phyloP scores from a whole-genome alignment of 2,797 vertebrate genomes.

The Acanthurus leucopareius region DNA sequence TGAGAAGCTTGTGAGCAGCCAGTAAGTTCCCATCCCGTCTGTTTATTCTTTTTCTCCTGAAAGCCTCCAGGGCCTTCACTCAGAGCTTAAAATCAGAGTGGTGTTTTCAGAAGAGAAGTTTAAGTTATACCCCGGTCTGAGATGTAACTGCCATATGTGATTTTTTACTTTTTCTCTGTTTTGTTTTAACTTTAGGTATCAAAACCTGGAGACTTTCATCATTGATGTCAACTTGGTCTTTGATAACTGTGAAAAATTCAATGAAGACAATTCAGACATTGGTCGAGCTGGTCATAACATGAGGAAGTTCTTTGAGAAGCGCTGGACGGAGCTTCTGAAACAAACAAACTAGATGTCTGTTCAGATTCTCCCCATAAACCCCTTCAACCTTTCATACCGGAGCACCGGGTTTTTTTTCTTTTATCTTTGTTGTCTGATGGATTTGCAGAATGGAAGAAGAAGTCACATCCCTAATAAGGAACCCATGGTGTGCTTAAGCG shows the following conservation, averaged over 20 bases:
- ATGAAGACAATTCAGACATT: conserved; percentile 99
- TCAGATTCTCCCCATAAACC: conserved; percentile 58
- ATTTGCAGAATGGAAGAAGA: conserved; percentile 70
- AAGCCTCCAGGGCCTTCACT: conserved; percentile 5
- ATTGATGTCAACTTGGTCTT: conserved; percentile 98
- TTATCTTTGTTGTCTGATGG: conserved; percentile 56
- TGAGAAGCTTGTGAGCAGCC: conserved; percentile 97
- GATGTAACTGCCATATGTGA: background rate
- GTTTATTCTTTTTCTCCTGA: conserved; percentile 29
- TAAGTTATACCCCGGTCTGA: background rate
- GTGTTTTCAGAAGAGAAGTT: conserved; percentile 24
- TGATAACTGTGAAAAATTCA: conserved; percentile 99
- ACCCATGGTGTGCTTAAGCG: conserved; percentile 59
- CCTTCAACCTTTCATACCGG: conserved; percentile 66
- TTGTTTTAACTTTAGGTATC: conserved; percentile 87
- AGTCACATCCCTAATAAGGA: conserved; percentile 69
- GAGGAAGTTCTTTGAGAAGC: conserved; percentile 99
- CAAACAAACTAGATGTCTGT: conserved; percentile 90
- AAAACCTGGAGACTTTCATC: conserved; percentile 96
- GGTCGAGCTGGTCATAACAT: conserved; percentile 98
- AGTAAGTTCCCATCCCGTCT: conserved; percentile 88
- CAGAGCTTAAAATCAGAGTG: conserved; percentile 34
- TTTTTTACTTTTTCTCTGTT: background rate
- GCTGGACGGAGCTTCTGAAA: conserved; percentile 98
- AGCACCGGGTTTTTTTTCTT: conserved; percentile 71